Conservation (phyloP, 2,113 vertebrate species). For the Melanerpes aurifrons region DNA sequence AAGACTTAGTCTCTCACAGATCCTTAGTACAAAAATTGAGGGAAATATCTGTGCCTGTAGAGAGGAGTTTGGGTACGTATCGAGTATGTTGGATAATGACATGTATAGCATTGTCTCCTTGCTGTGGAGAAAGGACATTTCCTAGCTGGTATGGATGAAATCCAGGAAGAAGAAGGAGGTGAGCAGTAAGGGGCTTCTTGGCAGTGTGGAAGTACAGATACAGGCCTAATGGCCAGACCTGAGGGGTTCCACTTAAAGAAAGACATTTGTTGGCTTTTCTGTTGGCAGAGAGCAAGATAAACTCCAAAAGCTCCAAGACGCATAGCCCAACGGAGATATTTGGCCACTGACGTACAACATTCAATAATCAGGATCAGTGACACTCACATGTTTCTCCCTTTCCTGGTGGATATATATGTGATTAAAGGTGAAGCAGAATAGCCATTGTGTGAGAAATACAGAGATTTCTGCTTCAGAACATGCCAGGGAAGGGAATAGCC, state of each 20-base stretch:
- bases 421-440: neutral
- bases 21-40: neutral
- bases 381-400: neutral
- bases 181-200: neutral
- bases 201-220: neutral
- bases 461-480: neutral
- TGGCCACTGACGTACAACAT: neutral
- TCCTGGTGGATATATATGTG: neutral
- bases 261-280: neutral
- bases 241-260: neutral
- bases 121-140: neutral
- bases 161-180: neutral
- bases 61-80: neutral
- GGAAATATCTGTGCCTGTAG: neutral
- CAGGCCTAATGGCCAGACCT: neutral
- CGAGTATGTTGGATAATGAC: neutral
- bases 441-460: neutral
- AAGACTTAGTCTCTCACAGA: no score
- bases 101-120: rapidly evolving
- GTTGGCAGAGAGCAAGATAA: neutral
- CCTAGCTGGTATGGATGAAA: neutral
- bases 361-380: neutral
- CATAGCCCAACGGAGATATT: neutral
- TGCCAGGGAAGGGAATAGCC: neutral
- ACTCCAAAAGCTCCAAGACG: neutral